Evolutionary conservation across 1,140 invertebrate species (phyloP).

Genomic region (Temnothorax nylanderi): DNA sequence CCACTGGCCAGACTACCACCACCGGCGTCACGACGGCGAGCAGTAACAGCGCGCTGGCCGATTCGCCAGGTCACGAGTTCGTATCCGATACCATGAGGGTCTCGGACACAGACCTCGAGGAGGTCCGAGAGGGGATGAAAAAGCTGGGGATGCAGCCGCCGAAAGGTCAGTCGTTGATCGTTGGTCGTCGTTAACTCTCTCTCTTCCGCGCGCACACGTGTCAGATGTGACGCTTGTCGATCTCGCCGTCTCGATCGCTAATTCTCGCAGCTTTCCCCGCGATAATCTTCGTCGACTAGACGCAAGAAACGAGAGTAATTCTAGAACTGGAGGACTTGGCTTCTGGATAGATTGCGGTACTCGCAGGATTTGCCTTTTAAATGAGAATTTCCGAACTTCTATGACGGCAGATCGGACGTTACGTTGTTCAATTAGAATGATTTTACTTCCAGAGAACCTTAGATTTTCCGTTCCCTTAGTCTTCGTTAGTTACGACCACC

Average conservation of each 20-base stretch:
- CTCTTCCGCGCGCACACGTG: background rate
- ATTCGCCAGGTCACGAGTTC: constrained; percentile 87
- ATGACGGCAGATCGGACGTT: background rate
- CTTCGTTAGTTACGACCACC: constrained; percentile 69
- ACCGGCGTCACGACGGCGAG: constrained; percentile 61
- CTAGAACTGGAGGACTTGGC: background rate
- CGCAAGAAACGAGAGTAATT: background rate
- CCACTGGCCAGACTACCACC: constrained; percentile 72
- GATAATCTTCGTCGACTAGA: constrained; percentile 15
- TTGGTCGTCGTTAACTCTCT: constrained; percentile 71
- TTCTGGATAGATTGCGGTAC: background rate
- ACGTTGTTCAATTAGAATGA: background rate
- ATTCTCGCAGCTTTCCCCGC: background rate
- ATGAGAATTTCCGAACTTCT: background rate
- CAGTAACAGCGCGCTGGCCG: constrained; percentile 69
- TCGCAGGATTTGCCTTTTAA: constrained; percentile 2
- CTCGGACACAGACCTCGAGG: constrained; percentile 88
- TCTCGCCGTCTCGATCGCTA: background rate
- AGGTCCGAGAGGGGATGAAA: constrained; percentile 90
- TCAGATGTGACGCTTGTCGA: background rate
- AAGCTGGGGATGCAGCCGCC: constrained; percentile 86
- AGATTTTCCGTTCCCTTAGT: background rate
- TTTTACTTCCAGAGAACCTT: background rate
- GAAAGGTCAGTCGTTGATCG: constrained; percentile 82
- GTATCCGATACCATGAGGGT: constrained; percentile 89